Base-by-base conservation (phyloP, 2,888 invertebrate genomes). In the Aleiodes leptofemur region DNA sequence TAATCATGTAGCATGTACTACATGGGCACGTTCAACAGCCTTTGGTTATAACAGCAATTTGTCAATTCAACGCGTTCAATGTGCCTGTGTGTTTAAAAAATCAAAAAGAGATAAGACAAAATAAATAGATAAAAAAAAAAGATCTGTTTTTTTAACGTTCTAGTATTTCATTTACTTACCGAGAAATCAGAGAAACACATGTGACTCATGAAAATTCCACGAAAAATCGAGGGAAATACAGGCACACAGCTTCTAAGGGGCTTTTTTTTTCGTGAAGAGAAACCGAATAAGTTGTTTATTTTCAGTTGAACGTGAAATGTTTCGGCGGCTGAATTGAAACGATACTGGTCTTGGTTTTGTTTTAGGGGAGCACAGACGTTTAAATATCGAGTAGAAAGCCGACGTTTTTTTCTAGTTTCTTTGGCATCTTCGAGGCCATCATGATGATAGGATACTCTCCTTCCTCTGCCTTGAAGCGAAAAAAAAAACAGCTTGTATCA, bases 21-120 rank as follows among this genome's bases (percentile, higher is more conserved):
- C 29, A 68, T 23, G 29, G 51, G 29, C 50, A 53, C 31, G 68
- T 64, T 8, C 64, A 23, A 38, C 1, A 11, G 38, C 8, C 23
- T 43, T 66, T 75, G 56, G 66, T 51, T 43, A 43, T 43, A 43
- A 59, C 16, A 66, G 55, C 57, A 71, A 75, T 75, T 66, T 71
- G 66, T 57, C 75, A 69, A 75, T 75, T 71, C 31, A 74, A 51
- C 23, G 38, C 34, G 16, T 31, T 43, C 34, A 55, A 55, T 23
- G 23, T 34, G 34, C 3, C 56, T 43, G 38, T 16, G 57, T 14
- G 43, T 6, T 43, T 13, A 43, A 43, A 43, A 11, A 56, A 48
- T 7, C 16, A 55, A 43, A 9, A 14, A n/a, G n/a, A 38, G 38
- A 38, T 16, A 31, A 56, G 16, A n/a, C 29, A 14, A 56, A 57